phyloP scores from a whole-genome alignment of 2,113 vertebrate genomes.

The Calyptomena viridis region DNA sequence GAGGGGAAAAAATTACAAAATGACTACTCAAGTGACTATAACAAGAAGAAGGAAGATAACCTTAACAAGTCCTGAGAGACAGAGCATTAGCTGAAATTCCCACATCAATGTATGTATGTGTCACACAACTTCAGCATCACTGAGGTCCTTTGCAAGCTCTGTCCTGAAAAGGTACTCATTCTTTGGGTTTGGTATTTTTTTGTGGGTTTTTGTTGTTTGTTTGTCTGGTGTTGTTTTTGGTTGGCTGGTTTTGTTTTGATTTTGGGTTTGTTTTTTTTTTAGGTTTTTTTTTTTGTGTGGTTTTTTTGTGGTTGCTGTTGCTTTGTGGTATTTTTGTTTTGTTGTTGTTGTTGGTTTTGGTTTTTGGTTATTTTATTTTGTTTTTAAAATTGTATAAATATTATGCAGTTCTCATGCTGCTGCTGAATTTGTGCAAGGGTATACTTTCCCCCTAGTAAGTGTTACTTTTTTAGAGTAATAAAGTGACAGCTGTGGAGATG shows the following conservation, averaged over 20 bases:
- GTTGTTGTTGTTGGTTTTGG: not conserved
- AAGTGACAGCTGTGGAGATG: not conserved
- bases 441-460: not conserved
- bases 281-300: too few species aligned
- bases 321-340: not conserved
- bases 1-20: not conserved
- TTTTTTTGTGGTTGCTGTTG: not conserved
- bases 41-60: not conserved
- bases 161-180: not conserved
- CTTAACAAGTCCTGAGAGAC: not conserved
- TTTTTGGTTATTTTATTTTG: too few species aligned
- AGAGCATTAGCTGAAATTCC: not conserved
- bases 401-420: not conserved
- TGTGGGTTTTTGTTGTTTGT: not conserved
- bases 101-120: accelerated
- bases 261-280: not conserved
- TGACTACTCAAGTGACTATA: not conserved
- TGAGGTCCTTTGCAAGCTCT: not conserved
- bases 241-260: too few species aligned
- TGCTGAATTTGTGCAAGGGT: not conserved
- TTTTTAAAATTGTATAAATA: not conserved
- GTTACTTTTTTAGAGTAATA: not conserved
- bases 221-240: not conserved
- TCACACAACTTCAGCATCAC: not conserved
- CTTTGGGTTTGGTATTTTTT: not conserved